Conservation (phyloP, 37 sponge, comb jelly and placozoan genomes). For the Diacarnus erythraeanus region DNA sequence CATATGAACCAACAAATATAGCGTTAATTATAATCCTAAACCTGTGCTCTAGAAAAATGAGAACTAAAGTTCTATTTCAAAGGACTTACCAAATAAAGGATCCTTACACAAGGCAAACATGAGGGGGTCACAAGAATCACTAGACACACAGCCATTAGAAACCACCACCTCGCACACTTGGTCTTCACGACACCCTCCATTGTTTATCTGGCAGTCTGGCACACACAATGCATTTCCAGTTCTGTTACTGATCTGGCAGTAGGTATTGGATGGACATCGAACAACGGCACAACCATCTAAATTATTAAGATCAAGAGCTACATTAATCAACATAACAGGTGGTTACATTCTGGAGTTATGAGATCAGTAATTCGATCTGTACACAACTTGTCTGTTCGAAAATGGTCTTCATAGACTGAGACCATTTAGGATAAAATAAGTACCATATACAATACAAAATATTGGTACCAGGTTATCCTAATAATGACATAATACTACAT, state of each 20-base stretch:
- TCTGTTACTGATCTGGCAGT: background rate
- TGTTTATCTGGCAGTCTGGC: background rate
- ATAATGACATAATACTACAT: too few relatives aligned
- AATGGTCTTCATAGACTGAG: too few relatives aligned
- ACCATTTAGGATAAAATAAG: too few relatives aligned
- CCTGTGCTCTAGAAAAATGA: too few relatives aligned
- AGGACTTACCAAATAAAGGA: constrained; percentile 1
- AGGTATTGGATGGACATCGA: background rate
- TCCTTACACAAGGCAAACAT: background rate
- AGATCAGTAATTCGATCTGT: background rate
- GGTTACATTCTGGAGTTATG: background rate
- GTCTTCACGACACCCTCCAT: background rate
- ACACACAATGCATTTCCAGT: background rate
- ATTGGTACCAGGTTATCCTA: too few relatives aligned
- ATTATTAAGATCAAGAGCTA: background rate
- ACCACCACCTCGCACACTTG: background rate
- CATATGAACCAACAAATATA: too few relatives aligned
- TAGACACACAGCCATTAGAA: background rate
- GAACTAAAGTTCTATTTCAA: background rate
- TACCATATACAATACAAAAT: too few relatives aligned
- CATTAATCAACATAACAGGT: background rate
- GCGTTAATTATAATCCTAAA: too few relatives aligned
- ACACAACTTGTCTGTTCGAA: too few relatives aligned
- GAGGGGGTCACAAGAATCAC: background rate
- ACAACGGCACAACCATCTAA: background rate